These are phyloP conservation scores for Climacteris rufus DNA, from an alignment of 2,113 vertebrate species.

Conservation along the genomic window DNA sequence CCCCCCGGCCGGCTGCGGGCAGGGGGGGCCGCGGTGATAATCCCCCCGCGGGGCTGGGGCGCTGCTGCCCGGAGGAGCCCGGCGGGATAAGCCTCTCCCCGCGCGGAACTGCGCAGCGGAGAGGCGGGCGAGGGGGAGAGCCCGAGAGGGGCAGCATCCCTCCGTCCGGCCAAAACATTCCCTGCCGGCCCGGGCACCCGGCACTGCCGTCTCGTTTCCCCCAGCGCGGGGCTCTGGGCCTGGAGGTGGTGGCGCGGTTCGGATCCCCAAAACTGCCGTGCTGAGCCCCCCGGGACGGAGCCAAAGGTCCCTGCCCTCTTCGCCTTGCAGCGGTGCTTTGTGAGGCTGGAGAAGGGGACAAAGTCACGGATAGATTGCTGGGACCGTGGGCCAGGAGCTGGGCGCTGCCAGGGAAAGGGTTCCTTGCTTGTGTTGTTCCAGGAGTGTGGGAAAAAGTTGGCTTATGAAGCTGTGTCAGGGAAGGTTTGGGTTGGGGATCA, in stretches of 20 bases:
- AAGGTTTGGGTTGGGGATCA: not conserved
- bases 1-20: not conserved
- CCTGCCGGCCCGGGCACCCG: not conserved
- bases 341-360: not conserved
- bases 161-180: not conserved
- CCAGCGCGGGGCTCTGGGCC: not conserved
- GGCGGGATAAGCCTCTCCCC: not conserved
- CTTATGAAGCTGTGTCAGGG: rapidly evolving
- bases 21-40: not conserved
- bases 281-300: not conserved
- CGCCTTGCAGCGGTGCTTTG: not conserved
- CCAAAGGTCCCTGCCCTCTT: not conserved
- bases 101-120: not conserved
- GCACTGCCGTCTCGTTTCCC: not conserved
- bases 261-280: not conserved
- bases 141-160: not conserved
- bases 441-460: not conserved
- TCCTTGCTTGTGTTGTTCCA: not conserved
- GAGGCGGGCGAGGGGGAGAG: not conserved
- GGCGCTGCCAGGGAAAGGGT: not conserved
- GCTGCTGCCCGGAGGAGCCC: not conserved
- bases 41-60: not conserved
- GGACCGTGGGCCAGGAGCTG: not conserved
- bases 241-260: not conserved
- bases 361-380: not conserved